phyloP scores from a whole-genome alignment of 2,888 invertebrate genomes.

The Erannis defoliaria region DNA sequence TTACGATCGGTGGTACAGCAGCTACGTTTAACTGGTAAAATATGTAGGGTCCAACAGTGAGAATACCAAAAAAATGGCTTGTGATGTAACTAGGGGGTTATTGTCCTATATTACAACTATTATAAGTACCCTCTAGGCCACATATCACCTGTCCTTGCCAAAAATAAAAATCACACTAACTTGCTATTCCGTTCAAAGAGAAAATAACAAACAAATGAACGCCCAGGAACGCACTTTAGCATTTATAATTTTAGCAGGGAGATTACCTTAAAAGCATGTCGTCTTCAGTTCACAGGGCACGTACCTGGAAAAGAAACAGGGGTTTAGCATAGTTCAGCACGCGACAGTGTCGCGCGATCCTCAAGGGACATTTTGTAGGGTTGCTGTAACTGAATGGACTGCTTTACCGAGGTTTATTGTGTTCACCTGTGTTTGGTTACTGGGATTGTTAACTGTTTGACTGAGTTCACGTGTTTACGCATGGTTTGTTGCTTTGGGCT shows the following conservation, averaged over 20 bases:
- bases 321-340: slow-evolving; percentile 9
- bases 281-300: slow-evolving; percentile 11
- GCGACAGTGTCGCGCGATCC: slow-evolving; percentile 4
- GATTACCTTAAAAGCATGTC: slow-evolving; percentile 19
- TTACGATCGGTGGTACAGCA: no score
- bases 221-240: no score
- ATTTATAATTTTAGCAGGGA: background rate
- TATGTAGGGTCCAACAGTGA: no score
- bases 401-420: background rate
- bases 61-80: no score
- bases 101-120: no score
- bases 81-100: no score
- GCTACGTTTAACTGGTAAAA: no score
- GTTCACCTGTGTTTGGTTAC: slow-evolving; percentile 1
- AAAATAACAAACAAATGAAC: no score
- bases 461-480: background rate
- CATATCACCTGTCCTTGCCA: no score
- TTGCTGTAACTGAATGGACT: slow-evolving; percentile 11
- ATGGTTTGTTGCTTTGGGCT: background rate
- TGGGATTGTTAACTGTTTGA: background rate
- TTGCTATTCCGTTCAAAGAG: no score
- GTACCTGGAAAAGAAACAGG: slow-evolving; percentile 20
- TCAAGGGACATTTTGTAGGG: background rate
- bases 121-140: no score
- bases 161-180: no score